Percentiles rank a stretch among this genome's conserved stretches.
These are phyloP conservation scores for Seriola quinqueradiata DNA, from an alignment of 2,113 vertebrate species.

Conservation along the genomic window DNA sequence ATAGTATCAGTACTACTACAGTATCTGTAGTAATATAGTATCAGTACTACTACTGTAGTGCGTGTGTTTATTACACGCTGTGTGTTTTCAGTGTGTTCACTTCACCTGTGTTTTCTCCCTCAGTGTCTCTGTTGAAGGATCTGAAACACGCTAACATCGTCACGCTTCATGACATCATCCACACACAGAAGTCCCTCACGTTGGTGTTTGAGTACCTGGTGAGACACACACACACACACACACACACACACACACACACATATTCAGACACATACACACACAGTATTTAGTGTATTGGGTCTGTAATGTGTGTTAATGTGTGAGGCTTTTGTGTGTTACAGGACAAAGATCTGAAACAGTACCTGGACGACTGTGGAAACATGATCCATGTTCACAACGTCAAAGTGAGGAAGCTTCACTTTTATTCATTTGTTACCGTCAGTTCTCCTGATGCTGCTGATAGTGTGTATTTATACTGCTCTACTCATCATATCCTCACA, in stretches of 20 bases:
- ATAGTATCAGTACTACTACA: neutral
- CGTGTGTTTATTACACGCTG: neutral
- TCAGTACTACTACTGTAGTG: neutral
- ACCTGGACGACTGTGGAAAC: constrained; percentile 93
- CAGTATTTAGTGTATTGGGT: no score
- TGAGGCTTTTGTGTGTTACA: constrained; percentile 64
- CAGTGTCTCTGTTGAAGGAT: constrained; percentile 87
- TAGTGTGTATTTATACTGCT: no score
- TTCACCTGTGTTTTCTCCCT: neutral
- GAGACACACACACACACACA: constrained; percentile 45
- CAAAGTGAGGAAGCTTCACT: constrained; percentile 80
- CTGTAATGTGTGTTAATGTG: neutral
- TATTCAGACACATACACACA: neutral
- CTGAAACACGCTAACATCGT: constrained; percentile 88
- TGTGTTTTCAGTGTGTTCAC: no score
- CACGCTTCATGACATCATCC: constrained; percentile 88
- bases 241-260: neutral
- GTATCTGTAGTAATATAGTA: neutral
- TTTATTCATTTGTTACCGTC: neutral
- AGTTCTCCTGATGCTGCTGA: neutral
- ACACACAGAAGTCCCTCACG: constrained; percentile 87
- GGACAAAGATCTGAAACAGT: constrained; percentile 96
- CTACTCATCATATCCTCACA: no score
- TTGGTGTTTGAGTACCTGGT: constrained; percentile 88
- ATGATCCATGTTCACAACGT: constrained; percentile 91